These are phyloP conservation scores for Characodon lateralis DNA, from an alignment of 2,797 vertebrate species.

Conservation along the genomic window DNA sequence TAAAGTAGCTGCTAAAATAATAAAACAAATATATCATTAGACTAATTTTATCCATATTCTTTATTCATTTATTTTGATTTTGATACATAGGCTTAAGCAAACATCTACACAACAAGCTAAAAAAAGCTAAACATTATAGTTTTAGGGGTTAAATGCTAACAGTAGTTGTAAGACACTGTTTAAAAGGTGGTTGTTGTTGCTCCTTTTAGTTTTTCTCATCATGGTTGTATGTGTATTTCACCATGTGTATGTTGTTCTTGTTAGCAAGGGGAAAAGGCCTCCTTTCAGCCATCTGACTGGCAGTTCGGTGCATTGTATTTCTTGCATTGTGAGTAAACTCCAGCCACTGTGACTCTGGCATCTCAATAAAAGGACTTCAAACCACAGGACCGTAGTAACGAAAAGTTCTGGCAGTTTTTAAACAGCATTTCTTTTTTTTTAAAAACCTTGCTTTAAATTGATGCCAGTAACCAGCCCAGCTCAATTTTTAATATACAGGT, in stretches of 20 bases:
- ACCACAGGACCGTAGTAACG: background rate
- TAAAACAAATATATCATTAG: too few relatives aligned
- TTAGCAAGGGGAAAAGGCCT: background rate
- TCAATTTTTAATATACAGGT: background rate
- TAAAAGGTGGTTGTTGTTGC: too few relatives aligned
- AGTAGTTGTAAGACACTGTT: too few relatives aligned
- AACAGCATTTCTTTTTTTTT: background rate
- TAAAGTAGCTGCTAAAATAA: too few relatives aligned
- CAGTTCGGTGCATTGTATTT: background rate
- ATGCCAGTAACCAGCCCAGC: background rate
- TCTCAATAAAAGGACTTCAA: background rate
- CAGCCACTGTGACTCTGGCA: background rate
- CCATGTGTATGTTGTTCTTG: background rate
- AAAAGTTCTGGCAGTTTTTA: background rate
- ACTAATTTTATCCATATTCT: too few relatives aligned
- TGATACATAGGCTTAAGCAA: too few relatives aligned
- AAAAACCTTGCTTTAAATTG: background rate
- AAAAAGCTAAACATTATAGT: too few relatives aligned
- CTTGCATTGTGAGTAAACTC: background rate
- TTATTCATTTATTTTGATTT: too few relatives aligned
- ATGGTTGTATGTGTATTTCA: background rate
- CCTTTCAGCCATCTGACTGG: background rate
- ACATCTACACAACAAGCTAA: too few relatives aligned
- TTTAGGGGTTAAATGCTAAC: too few relatives aligned
- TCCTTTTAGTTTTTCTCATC: too few relatives aligned